These are phyloP conservation scores for Aphodius sticticus DNA, from an alignment of 2,888 invertebrate species.

Conservation along the genomic window DNA sequence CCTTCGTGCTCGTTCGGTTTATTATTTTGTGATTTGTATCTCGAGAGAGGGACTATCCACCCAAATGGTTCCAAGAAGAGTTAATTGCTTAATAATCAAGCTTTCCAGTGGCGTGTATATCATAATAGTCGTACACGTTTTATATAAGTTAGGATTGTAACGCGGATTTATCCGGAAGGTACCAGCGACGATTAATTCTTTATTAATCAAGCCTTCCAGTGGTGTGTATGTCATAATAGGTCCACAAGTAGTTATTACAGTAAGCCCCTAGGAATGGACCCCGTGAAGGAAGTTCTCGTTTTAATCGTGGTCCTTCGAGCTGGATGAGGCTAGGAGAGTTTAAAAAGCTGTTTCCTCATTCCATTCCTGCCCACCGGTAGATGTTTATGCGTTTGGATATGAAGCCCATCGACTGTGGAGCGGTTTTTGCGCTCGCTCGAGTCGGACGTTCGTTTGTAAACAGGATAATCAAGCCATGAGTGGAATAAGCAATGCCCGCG, in stretches of 20 bases:
- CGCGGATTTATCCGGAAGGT: too few species aligned
- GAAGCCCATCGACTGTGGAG: conserved; percentile 47
- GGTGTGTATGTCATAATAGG: conserved; percentile 21
- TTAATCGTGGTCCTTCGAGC: neutral
- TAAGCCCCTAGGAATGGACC: conserved; percentile 33
- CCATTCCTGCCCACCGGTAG: conserved; percentile 4
- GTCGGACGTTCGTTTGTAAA: conserved; percentile 54
- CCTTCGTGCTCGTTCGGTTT: neutral
- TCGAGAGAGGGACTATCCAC: neutral
- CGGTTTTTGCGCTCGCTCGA: conserved; percentile 19
- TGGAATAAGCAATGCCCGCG: conserved; percentile 53
- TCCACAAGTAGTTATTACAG: conserved; percentile 4
- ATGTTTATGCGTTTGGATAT: conserved; percentile 53
- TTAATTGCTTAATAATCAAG: neutral
- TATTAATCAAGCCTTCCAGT: neutral
- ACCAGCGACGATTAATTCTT: too few species aligned
- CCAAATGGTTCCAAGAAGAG: neutral
- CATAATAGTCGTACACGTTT: neutral
- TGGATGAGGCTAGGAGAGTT: neutral
- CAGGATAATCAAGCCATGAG: conserved; percentile 58
- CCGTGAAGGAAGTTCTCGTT: neutral
- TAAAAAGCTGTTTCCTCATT: neutral
- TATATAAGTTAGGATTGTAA: too few species aligned
- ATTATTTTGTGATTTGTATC: neutral
- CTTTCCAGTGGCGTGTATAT: neutral